Conservation (phyloP, 2,113 vertebrate genomes). For the Numenius arquata region DNA sequence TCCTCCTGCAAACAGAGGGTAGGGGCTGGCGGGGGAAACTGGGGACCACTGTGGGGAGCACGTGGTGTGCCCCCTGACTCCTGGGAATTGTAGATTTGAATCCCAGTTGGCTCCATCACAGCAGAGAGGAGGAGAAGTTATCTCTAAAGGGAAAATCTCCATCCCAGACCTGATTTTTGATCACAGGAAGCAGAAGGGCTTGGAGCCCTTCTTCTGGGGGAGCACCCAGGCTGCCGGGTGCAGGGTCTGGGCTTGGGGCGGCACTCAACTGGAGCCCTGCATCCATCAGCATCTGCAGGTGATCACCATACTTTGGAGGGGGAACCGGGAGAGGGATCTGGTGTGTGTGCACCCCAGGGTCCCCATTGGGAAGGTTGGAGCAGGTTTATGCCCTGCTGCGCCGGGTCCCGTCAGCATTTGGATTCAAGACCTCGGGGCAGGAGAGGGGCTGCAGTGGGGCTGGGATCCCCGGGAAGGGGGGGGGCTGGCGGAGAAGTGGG, state of each 20-base stretch:
- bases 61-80: background rate
- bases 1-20: background rate
- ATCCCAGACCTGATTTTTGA: background rate
- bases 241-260: background rate
- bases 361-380: background rate
- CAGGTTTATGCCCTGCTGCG: background rate
- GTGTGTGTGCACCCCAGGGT: background rate
- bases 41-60: rapidly evolving
- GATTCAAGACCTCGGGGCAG: background rate
- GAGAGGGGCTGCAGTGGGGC: background rate
- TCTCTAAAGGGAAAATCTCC: background rate
- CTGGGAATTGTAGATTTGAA: background rate
- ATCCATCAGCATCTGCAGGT: rapidly evolving
- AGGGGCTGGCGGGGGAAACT: background rate
- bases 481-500: background rate
- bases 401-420: background rate
- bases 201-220: background rate
- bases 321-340: too few relatives aligned
- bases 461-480: background rate
- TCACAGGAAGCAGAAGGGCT: background rate
- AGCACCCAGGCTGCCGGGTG: rapidly evolving
- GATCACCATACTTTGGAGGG: rapidly evolving
- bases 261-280: background rate
- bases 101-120: background rate
- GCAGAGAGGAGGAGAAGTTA: background rate